Evolutionary conservation across 2,888 invertebrate genomes (phyloP).

Genomic region (Lobophora halterata): DNA sequence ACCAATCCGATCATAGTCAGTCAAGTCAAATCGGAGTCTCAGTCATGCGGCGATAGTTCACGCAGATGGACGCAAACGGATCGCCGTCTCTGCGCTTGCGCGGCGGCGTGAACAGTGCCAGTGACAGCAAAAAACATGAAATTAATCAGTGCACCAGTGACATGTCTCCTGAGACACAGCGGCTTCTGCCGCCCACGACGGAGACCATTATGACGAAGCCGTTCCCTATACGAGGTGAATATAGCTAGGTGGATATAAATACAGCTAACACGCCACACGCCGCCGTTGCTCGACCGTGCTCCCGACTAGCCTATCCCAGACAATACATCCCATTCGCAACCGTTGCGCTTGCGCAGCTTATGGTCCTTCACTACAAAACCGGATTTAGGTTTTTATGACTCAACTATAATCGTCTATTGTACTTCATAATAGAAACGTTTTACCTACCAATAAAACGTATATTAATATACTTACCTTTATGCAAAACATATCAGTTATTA

Average conservation of each 20-base stretch:
- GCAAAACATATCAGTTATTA: too few species aligned
- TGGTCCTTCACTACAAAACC: too few species aligned
- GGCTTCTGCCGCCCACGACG: slow-evolving; percentile 87
- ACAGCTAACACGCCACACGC: slow-evolving; percentile 38
- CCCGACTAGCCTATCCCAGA: slow-evolving; percentile 4
- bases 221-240: slow-evolving; percentile 90
- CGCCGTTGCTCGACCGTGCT: slow-evolving; percentile 32
- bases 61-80: slow-evolving; percentile 69
- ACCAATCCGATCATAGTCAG: slow-evolving; percentile 8
- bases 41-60: slow-evolving; percentile 68
- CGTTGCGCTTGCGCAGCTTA: slow-evolving; percentile 9
- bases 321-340: slow-evolving; percentile 4
- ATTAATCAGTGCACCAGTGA: slow-evolving; percentile 84
- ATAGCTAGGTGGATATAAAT: slow-evolving; percentile 46
- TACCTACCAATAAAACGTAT: too few species aligned
- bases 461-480: too few species aligned
- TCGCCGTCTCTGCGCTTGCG: slow-evolving; percentile 74
- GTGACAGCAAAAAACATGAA: slow-evolving; percentile 74
- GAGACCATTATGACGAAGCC: slow-evolving; percentile 95
- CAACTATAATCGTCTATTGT: too few species aligned
- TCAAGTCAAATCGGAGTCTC: too few species aligned
- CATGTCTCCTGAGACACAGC: slow-evolving; percentile 85
- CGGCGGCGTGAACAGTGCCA: slow-evolving; percentile 59
- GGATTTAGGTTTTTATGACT: too few species aligned
- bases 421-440: too few species aligned